Conservation (phyloP, 2,888 invertebrate species). For the Caenorhabditis sp. region DNA sequence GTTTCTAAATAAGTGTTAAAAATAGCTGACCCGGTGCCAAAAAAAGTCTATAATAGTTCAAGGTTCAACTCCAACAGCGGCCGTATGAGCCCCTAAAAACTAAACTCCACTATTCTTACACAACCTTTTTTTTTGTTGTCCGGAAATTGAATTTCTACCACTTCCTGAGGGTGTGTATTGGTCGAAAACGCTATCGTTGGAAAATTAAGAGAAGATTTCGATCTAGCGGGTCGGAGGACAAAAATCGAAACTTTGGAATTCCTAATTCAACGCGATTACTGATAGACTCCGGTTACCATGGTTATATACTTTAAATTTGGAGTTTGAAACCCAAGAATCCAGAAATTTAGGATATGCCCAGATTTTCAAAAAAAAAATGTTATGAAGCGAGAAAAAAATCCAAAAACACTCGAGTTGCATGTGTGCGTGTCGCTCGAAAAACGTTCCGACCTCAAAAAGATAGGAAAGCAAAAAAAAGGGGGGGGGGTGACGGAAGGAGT, state of each 20-base stretch:
- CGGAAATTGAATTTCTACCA: constrained; percentile 7
- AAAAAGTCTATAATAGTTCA: not conserved
- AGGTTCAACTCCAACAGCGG: not conserved
- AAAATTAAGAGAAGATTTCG: too few relatives aligned
- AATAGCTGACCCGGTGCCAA: not conserved
- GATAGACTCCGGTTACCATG: too few relatives aligned
- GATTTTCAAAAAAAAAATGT: not conserved
- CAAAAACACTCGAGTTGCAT: not conserved
- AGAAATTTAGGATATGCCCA: not conserved
- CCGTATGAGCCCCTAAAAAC: not conserved
- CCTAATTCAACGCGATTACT: too few relatives aligned
- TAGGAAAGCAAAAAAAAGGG: constrained; percentile 10
- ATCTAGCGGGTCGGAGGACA: too few relatives aligned
- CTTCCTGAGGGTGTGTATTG: constrained; percentile 2
- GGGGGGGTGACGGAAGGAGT: constrained; percentile 1
- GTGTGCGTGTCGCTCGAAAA: constrained; percentile 5
- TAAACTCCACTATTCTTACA: not conserved
- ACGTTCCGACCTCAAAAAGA: constrained; percentile 14
- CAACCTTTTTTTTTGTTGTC: not conserved
- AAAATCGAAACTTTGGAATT: too few relatives aligned
- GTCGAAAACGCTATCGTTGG: too few relatives aligned
- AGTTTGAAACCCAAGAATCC: too few relatives aligned
- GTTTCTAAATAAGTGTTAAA: too few relatives aligned
- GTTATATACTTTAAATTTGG: too few relatives aligned
- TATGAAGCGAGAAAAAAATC: not conserved